phyloP scores from a whole-genome alignment of 2,888 invertebrate species.

The Dasysyrphus albostriatus region DNA sequence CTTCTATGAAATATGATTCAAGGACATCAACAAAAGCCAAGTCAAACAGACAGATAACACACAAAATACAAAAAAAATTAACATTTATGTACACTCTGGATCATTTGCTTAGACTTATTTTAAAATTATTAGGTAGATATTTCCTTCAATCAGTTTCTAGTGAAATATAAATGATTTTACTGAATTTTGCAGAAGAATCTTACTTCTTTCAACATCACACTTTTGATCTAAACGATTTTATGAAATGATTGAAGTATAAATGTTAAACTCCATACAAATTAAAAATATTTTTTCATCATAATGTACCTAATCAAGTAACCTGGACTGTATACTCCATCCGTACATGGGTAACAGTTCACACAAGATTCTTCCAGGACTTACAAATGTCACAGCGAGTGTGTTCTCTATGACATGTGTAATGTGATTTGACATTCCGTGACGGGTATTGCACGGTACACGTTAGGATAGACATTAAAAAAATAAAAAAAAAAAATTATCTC shows the following conservation, averaged over 20 bases:
- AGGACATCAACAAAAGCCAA: conserved; percentile 63
- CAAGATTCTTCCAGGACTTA: conserved; percentile 32
- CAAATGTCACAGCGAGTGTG: conserved; percentile 60
- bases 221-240: too few species aligned
- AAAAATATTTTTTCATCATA: too few species aligned
- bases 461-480: conserved; percentile 58
- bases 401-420: conserved; percentile 73
- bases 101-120: not conserved
- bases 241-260: too few species aligned
- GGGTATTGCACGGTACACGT: conserved; percentile 75
- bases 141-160: too few species aligned
- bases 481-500: conserved; percentile 36
- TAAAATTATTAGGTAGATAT: too few species aligned
- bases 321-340: not conserved
- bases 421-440: conserved; percentile 75
- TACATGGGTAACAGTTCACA: conserved; percentile 39
- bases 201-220: too few species aligned
- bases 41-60: conserved; percentile 28
- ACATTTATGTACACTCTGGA: conserved; percentile 9
- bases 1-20: conserved; percentile 54
- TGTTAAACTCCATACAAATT: too few species aligned
- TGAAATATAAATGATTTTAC: too few species aligned
- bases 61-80: conserved; percentile 27
- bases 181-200: too few species aligned
- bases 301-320: not conserved